These are phyloP conservation scores for Ceratina calcarata DNA, from an alignment of 1,140 invertebrate species.

Conservation along the genomic window DNA sequence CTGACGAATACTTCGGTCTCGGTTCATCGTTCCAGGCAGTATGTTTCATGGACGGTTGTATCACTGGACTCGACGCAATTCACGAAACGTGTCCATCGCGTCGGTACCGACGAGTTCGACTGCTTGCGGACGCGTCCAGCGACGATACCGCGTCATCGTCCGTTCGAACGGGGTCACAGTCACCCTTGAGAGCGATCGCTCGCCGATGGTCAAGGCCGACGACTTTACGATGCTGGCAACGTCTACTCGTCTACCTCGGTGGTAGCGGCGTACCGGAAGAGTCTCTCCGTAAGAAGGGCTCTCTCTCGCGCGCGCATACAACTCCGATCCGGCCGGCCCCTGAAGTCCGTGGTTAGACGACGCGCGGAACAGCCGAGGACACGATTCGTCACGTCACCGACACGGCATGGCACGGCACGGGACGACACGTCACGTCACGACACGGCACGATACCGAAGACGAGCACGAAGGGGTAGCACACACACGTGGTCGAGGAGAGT, in stretches of 20 bases:
- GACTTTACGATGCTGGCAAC: neutral
- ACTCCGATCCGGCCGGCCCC: neutral
- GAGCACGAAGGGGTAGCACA: constrained; percentile 17
- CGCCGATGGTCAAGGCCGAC: constrained; percentile 1
- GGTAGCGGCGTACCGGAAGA: neutral
- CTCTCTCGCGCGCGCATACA: neutral
- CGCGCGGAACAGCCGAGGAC: neutral
- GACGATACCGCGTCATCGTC: constrained; percentile 1
- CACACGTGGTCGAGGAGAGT: constrained; percentile 67
- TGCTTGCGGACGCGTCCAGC: constrained; percentile 16
- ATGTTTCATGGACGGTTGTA: neutral
- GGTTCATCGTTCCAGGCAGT: neutral
- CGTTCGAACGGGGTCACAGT: neutral
- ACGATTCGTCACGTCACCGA: neutral
- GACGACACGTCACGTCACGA: constrained; percentile 11
- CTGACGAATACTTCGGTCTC: neutral
- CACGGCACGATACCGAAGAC: neutral
- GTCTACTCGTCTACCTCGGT: neutral
- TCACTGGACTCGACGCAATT: constrained; percentile 5
- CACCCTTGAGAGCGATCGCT: neutral
- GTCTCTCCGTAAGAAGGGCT: neutral
- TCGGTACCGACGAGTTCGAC: neutral
- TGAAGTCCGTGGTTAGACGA: neutral
- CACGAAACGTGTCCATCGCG: neutral
- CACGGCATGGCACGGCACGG: neutral